A percentile compares a stretch with the other conserved stretches of the same genome.
Evolutionary conservation across 2,797 vertebrate genomes (phyloP).

Genomic region (Pantherophis vulpinus): DNA sequence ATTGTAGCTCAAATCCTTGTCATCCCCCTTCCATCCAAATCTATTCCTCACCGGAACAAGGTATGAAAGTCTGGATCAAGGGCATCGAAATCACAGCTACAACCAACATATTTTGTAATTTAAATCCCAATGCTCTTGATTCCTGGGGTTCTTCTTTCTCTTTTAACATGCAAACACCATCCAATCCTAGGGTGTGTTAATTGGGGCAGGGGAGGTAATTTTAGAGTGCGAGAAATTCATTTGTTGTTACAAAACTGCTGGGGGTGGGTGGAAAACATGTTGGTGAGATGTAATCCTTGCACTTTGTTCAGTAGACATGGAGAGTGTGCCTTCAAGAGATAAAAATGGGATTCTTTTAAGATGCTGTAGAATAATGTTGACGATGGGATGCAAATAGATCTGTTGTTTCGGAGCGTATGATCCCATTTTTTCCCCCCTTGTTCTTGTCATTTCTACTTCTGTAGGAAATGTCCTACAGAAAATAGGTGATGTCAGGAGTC

Average conservation of each 20-base stretch:
- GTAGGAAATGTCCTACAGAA: constrained; percentile 34
- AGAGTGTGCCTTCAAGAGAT: constrained; percentile 6
- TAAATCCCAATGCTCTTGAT: background rate
- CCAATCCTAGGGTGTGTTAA: background rate
- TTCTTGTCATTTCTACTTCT: constrained; percentile 24
- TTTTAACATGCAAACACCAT: background rate
- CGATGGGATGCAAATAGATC: background rate
- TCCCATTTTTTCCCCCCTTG: background rate
- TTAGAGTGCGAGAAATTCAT: background rate
- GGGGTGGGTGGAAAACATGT: background rate
- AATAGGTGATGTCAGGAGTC: constrained; percentile 28
- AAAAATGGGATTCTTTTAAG: constrained; percentile 16
- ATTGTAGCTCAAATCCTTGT: background rate
- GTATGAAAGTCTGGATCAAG: background rate
- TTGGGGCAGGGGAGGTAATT: background rate
- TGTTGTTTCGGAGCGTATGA: constrained; percentile 16
- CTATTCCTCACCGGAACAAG: background rate
- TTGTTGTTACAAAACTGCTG: background rate
- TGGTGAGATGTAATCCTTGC: background rate
- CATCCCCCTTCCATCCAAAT: background rate
- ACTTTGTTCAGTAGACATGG: background rate
- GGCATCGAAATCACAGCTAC: too few relatives aligned
- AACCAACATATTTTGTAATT: background rate
- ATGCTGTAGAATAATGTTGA: background rate
- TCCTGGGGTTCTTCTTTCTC: background rate